Base-by-base conservation (phyloP, 2,113 vertebrate species). In the Megaleporinus macrocephalus region DNA sequence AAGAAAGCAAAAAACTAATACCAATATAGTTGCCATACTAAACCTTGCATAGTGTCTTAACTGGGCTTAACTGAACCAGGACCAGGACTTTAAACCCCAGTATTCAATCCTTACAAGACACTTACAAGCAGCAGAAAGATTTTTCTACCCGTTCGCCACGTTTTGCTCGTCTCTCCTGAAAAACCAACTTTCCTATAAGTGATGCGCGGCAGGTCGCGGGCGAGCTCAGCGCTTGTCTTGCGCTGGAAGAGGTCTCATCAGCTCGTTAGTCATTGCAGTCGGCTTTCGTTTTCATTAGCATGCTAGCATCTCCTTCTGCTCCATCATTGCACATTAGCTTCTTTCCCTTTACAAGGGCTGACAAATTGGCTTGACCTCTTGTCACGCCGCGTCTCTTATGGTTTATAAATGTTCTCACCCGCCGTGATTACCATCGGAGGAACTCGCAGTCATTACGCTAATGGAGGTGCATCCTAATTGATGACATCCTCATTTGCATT, bases 381-480 rank as follows among this genome's bases (percentile, higher is more conserved):
- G 81, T 81, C 80, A 72, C 29, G 41, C 74, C 71, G 78, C 70
- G 73, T 82, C 86, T 89, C 82, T 53, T 70, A 79, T 80, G 86
- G 81, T 89, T 92, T 88, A 82, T 87, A 86, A 91, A 90, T 88
- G 89, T 88, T 91, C 88, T 83, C 83, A 87, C 89, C 74, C 73
- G 65, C 79, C 51, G 85, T 87, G 89, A 93, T 92, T 89, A 90
- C 86, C 84, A 90, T 86, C 77, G 12, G 47, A 74, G 22, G 30
- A 27, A 85, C 91, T 88, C 75, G 53, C 83, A 92, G 89, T 89
- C 91, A 93, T 93, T 92, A 92, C 86, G 88, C 88, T 93, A 94
- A 94, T 93, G 88, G 91, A 90, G 88, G 85, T 80, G 86, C 86
- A 89, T 91, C 91, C 91, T 93, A 95, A 94, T 92, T 91, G 90